Conservation (phyloP, 1,140 invertebrate genomes). For the Oryctes rhinoceros region DNA sequence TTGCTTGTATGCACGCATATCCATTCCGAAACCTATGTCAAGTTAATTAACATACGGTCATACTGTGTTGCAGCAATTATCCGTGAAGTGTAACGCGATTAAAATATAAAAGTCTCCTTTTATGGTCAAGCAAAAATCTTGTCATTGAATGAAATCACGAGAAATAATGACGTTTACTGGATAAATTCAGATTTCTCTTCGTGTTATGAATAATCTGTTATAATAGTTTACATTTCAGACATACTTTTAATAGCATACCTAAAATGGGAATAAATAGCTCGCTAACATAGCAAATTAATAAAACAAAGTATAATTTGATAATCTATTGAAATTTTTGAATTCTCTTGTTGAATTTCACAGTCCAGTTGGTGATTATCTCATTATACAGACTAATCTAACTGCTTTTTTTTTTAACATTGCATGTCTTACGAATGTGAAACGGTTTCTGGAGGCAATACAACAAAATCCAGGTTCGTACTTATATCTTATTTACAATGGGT, state of each 20-base stretch:
- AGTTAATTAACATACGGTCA: constrained; percentile 19
- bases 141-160: neutral
- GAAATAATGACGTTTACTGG: neutral
- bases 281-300: neutral
- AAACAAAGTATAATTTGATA: neutral
- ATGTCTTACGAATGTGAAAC: constrained; percentile 74
- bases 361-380: constrained; percentile 1
- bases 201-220: neutral
- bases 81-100: constrained; percentile 10
- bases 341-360: neutral
- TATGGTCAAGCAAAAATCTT: constrained; percentile 23
- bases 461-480: constrained; percentile 59
- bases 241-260: neutral
- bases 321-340: neutral
- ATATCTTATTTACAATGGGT: constrained; percentile 13
- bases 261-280: neutral
- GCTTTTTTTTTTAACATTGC: constrained; percentile 67
- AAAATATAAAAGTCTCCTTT: constrained; percentile 32
- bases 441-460: constrained; percentile 69
- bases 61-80: constrained; percentile 11
- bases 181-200: neutral
- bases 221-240: neutral
- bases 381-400: constrained; percentile 37
- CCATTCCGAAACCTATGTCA: neutral
- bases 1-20: neutral